phyloP scores from a whole-genome alignment of 1,140 invertebrate genomes.

The Zaprionus nigranus region DNA sequence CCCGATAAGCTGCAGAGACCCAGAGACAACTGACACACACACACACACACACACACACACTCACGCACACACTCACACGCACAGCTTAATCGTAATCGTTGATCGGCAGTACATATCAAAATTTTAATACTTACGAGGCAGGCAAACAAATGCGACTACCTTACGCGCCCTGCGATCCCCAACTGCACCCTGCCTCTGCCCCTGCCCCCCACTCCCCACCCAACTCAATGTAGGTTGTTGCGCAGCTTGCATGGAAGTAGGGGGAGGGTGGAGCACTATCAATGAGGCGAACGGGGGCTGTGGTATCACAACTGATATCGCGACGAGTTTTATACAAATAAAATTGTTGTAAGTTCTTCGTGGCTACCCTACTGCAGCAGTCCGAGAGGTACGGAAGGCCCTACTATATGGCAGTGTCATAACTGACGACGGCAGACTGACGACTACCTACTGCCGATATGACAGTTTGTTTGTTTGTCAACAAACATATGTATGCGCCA shows the following conservation, averaged over 20 bases:
- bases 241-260: constrained; percentile 15
- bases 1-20: constrained; percentile 30
- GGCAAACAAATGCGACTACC: constrained; percentile 36
- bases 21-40: constrained; percentile 15
- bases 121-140: constrained; percentile 29
- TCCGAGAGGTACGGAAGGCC: constrained; percentile 38
- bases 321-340: constrained; percentile 61
- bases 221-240: constrained; percentile 32
- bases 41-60: neutral
- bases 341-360: constrained; percentile 39
- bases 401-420: too few species aligned
- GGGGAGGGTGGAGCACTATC: constrained; percentile 40
- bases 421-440: too few species aligned
- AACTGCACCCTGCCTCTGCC: neutral
- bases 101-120: constrained; percentile 49
- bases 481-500: constrained; percentile 81
- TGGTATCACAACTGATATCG: constrained; percentile 60
- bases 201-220: neutral
- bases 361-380: constrained; percentile 28
- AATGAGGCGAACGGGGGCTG: constrained; percentile 27
- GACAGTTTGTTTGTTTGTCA: constrained; percentile 61
- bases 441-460: constrained; percentile 10
- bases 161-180: neutral
- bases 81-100: constrained; percentile 46
- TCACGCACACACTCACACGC: neutral